Base-by-base conservation (phyloP, 2,888 invertebrate species). In the Pachymerium ferrugineum region DNA sequence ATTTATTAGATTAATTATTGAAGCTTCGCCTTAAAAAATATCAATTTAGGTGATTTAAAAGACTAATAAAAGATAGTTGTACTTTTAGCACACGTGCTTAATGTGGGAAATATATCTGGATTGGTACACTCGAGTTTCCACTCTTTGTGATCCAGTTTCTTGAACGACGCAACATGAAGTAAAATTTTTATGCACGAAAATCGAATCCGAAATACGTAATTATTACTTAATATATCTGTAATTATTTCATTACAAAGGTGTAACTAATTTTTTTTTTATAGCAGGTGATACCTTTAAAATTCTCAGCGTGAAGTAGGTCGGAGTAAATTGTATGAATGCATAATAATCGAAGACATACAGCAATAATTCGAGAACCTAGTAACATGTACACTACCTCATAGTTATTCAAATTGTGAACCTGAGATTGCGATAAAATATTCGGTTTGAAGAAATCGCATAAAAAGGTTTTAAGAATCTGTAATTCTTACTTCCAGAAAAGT, bases 141-240 rank as follows among this genome's bases (percentile, higher is more conserved):
- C 19, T 47, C 47, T 47, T 47, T 47, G 8, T 47, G 47, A 16
- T 47, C 47, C 19, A 47, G 8, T 47, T 47, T 47, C 8, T 47
- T 47, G 22, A 47, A 47, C 22, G 14, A 16, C 8, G 47, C 47
- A 19, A 47, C 22, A 8, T 16, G 68, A 68, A 68, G 30, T 30
- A 28, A 28, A 68, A 30, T 68, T 28, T 68, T n/a, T 22, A 68
- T 68, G 28, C 68, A 68, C n/a, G 30, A 4, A 12, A 3, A 68
- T 68, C 68, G 30, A 28, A 68, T 28, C 25, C 30, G 30, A 68
- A 68, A 68, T n/a, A 68, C 28, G n/a, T 68, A 28, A 68, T 68
- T 28, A 12, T 25, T 28, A 25, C 1, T 68, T 68, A 30, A 4
- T 25, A 68, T 25, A 5, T 68, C 68, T 68, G 28, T 22, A 68